A percentile compares a stretch with the other conserved stretches of the same genome.
Conservation (phyloP, 2,888 invertebrate species). For the Lasioglossum malachurum region DNA sequence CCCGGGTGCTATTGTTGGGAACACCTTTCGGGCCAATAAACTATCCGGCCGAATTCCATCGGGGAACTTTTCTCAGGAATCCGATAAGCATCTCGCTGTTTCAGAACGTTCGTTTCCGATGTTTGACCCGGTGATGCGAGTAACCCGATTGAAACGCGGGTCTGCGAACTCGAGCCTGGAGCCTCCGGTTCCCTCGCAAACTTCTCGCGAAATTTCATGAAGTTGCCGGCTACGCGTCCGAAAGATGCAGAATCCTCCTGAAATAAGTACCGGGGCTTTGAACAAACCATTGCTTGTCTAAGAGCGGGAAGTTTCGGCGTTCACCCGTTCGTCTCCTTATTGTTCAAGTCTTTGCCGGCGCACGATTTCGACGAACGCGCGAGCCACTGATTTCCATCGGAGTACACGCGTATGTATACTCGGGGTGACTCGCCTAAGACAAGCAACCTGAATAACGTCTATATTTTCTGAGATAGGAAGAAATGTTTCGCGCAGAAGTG, state of each 20-base stretch:
- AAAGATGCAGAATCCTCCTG: not conserved
- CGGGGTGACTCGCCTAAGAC: no score
- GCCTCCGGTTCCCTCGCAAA: not conserved
- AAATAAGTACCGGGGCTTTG: not conserved
- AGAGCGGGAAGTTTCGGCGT: not conserved
- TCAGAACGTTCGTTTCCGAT: slow-evolving; percentile 20
- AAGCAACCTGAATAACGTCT: no score
- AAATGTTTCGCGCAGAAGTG: not conserved
- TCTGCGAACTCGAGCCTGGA: not conserved
- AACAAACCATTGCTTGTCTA: not conserved
- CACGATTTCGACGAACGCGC: not conserved
- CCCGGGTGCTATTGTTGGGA: slow-evolving; percentile 70
- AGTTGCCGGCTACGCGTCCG: not conserved
- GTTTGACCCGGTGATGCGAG: slow-evolving; percentile 6
- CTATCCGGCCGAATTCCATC: slow-evolving; percentile 61
- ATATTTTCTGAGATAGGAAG: not conserved
- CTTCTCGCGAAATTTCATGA: not conserved
- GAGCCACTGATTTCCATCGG: not conserved
- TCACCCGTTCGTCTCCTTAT: not conserved
- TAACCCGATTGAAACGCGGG: slow-evolving; percentile 32
- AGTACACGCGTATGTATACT: not conserved
- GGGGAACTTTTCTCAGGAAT: slow-evolving; percentile 49
- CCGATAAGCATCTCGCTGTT: slow-evolving; percentile 13
- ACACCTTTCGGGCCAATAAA: slow-evolving; percentile 73
- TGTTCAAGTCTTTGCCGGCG: not conserved